Percentiles rank a stretch among this genome's conserved stretches.
Evolutionary conservation across 2,113 vertebrate species (phyloP).

Genomic region (Ia io): DNA sequence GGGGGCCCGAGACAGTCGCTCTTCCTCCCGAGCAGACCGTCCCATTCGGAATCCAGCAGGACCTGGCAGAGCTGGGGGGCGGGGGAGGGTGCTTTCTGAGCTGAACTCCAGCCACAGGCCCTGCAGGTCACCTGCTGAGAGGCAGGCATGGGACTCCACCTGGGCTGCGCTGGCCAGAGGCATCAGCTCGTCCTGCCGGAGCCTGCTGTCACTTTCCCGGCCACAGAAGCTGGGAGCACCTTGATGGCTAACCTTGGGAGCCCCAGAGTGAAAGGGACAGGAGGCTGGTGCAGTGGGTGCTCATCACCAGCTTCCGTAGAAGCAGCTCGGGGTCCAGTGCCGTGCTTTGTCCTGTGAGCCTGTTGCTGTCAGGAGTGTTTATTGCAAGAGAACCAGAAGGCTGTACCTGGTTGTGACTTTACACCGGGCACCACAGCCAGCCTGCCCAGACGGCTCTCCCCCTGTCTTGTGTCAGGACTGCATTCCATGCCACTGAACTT

Average conservation of each 20-base stretch:
- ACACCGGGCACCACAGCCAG: rapidly evolving
- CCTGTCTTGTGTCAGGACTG: background rate
- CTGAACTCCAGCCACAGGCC: background rate
- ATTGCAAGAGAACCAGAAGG: background rate
- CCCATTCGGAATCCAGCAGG: background rate
- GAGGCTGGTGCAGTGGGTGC: background rate
- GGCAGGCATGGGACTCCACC: background rate
- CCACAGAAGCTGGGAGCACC: background rate
- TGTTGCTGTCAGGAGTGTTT: background rate
- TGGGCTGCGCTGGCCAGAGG: background rate
- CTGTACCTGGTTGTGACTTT: background rate
- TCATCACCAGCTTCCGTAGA: background rate
- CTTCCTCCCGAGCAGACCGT: background rate
- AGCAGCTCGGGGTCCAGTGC: background rate
- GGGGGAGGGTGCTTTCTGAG: background rate
- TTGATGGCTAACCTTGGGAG: background rate
- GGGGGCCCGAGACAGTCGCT: no score
- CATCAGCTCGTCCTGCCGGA: background rate
- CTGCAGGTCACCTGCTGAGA: background rate
- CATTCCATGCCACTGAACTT: rapidly evolving
- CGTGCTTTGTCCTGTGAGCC: background rate
- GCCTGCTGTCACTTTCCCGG: background rate
- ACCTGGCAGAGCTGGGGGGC: background rate
- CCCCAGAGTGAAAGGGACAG: background rate
- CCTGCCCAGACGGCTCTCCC: background rate